Percentiles rank a stretch among this genome's conserved stretches.
These are phyloP conservation scores for Heterotilapia buettikoferi DNA, from an alignment of 2,113 vertebrate genomes.

Conservation along the genomic window DNA sequence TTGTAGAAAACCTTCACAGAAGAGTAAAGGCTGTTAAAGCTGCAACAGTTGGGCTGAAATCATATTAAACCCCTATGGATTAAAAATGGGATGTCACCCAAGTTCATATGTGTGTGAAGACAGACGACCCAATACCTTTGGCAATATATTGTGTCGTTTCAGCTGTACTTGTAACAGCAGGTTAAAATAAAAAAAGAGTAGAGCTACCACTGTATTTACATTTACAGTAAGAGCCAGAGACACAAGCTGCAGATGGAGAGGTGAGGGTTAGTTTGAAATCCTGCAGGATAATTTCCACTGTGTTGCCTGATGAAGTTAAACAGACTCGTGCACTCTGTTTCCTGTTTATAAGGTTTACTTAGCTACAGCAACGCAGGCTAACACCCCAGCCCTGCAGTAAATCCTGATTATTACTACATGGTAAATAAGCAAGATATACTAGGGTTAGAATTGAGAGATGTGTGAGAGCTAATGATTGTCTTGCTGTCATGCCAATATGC, in stretches of 20 bases:
- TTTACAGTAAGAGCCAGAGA: neutral
- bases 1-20: neutral
- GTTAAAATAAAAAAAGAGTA: neutral
- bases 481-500: neutral
- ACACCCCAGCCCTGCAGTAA: neutral
- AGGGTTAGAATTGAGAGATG: neutral
- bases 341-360: neutral
- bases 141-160: neutral
- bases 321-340: neutral
- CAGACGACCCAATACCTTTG: neutral
- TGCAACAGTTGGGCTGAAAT: neutral
- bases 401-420: neutral
- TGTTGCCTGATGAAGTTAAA: neutral
- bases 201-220: neutral
- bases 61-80: neutral
- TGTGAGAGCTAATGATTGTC: neutral
- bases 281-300: neutral
- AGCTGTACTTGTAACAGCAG: neutral
- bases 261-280: neutral
- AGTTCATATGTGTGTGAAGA: neutral
- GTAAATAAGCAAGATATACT: neutral
- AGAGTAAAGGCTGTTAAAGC: neutral
- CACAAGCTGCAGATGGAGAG: neutral
- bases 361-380: neutral
- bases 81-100: neutral